Evolutionary conservation across 2,888 invertebrate species (phyloP).

Genomic region (Odontothrips loti): DNA sequence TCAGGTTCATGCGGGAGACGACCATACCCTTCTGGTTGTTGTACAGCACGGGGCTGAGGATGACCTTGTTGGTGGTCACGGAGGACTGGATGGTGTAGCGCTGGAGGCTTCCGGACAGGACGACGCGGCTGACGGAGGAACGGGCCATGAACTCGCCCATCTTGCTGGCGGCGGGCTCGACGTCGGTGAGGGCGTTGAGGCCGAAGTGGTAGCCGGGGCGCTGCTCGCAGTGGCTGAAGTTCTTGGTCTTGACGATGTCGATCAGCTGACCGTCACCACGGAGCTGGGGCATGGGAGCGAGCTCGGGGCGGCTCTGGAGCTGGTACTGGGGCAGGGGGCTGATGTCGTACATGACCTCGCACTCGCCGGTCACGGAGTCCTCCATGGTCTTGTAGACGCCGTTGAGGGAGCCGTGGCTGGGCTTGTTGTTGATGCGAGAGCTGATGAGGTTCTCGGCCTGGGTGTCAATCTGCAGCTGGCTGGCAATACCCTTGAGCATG

Average conservation of each 20-base stretch:
- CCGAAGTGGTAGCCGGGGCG: conserved; percentile 63
- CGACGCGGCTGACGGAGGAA: conserved; percentile 54
- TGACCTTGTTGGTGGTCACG: conserved; percentile 52
- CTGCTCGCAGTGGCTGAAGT: conserved; percentile 60
- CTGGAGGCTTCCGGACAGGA: conserved; percentile 54
- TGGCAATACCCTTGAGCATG: conserved; percentile 63
- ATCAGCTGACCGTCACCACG: conserved; percentile 47
- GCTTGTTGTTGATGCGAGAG: conserved; percentile 44
- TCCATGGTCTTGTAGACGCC: conserved; percentile 65
- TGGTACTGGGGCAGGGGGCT: conserved; percentile 56
- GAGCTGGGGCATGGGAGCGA: conserved; percentile 51
- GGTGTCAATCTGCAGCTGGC: conserved; percentile 66
- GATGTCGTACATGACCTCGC: conserved; percentile 65
- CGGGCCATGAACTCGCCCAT: conserved; percentile 55
- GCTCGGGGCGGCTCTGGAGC: conserved; percentile 53
- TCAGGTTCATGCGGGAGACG: conserved; percentile 56
- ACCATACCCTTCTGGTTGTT: conserved; percentile 60
- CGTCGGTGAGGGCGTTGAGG: conserved; percentile 53
- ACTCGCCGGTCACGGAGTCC: conserved; percentile 64
- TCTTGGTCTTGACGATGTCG: conserved; percentile 63
- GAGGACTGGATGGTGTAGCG: conserved; percentile 62
- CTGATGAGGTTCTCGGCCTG: conserved; percentile 53
- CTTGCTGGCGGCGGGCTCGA: conserved; percentile 50
- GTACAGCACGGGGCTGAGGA: conserved; percentile 48
- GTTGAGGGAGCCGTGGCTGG: conserved; percentile 42